Conservation (phyloP, 2,113 vertebrate genomes). For the Phoenicopterus ruber region DNA sequence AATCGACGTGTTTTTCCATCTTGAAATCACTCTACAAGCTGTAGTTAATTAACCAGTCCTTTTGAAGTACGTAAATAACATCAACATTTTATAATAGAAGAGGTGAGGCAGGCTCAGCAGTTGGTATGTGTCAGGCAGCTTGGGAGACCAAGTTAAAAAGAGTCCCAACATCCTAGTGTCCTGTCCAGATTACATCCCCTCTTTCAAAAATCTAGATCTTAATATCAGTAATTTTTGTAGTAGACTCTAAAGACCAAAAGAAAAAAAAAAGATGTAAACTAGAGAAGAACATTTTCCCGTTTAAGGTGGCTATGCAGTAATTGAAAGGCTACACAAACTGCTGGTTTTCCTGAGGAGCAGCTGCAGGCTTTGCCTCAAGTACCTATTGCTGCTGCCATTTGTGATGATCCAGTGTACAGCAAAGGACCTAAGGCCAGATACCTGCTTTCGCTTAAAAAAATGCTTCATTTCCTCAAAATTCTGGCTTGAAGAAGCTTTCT, state of each 20-base stretch:
- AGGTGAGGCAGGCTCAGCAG: not conserved
- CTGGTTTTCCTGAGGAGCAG: not conserved
- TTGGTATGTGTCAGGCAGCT: not conserved
- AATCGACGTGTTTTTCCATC: slow-evolving; percentile 43
- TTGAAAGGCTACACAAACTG: not conserved
- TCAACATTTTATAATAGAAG: not conserved
- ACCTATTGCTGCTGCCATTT: not conserved
- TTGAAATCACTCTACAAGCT: slow-evolving; percentile 37
- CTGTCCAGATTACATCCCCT: not conserved
- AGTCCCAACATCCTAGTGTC: not conserved
- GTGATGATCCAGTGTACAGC: not conserved
- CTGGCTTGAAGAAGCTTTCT: not conserved
- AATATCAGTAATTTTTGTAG: not conserved
- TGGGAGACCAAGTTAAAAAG: not conserved
- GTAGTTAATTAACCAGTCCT: slow-evolving; percentile 44
- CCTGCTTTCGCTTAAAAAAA: not conserved
- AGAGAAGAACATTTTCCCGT: not conserved
- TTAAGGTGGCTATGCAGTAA: not conserved
- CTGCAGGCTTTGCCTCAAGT: not conserved
- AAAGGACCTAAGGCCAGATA: not conserved
- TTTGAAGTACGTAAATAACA: not conserved
- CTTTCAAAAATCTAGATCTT: not conserved
- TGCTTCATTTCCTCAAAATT: not conserved
- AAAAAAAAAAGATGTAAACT: not conserved
- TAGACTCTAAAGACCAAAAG: not conserved